Conservation (phyloP, 1,140 invertebrate species). For the Rhyacophila brunnea region DNA sequence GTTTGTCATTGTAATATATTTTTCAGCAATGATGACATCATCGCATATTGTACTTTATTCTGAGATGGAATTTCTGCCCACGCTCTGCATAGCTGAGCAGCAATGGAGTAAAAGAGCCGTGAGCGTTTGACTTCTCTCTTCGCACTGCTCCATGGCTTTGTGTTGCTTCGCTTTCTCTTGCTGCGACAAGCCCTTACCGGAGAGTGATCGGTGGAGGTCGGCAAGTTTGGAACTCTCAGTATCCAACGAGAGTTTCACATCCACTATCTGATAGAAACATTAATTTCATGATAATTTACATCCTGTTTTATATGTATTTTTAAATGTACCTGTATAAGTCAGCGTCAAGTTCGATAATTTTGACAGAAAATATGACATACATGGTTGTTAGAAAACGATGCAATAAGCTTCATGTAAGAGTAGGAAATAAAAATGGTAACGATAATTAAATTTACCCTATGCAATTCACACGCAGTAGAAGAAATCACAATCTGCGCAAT, state of each 20-base stretch:
- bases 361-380: too few species aligned
- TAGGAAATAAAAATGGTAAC: too few species aligned
- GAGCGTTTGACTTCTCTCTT: slow-evolving; percentile 74
- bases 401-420: too few species aligned
- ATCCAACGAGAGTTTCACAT: slow-evolving; percentile 71
- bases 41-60: slow-evolving; percentile 1
- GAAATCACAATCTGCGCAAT: too few species aligned
- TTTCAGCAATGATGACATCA: too few species aligned
- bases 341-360: too few species aligned
- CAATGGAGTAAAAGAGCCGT: slow-evolving; percentile 83
- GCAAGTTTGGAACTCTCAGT: slow-evolving; percentile 57
- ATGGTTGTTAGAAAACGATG: too few species aligned
- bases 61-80: slow-evolving; percentile 11
- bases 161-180: slow-evolving; percentile 56
- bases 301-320: background rate
- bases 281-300: background rate
- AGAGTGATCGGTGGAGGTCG: slow-evolving; percentile 46
- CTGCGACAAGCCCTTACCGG: slow-evolving; percentile 50
- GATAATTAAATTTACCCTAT: too few species aligned
- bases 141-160: slow-evolving; percentile 61
- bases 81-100: slow-evolving; percentile 72
- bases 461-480: too few species aligned
- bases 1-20: too few species aligned
- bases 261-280: slow-evolving; percentile 61
- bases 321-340: too few species aligned